Percentiles rank a stretch among this genome's conserved stretches.
These are phyloP conservation scores for Strigamia maritima DNA, from an alignment of 2,888 invertebrate genomes.

Conservation along the genomic window DNA sequence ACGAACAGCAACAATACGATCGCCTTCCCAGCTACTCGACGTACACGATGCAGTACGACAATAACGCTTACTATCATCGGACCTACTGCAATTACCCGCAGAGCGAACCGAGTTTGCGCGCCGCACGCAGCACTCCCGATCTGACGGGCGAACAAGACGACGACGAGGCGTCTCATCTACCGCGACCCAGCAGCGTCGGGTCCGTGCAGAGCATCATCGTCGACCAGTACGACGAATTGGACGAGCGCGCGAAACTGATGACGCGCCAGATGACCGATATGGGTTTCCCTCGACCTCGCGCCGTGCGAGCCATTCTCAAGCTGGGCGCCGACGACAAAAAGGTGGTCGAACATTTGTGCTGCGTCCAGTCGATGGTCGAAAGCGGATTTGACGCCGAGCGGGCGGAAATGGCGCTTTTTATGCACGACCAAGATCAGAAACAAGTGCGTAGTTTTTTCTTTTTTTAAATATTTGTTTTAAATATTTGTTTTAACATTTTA, in stretches of 20 bases:
- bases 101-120: slow-evolving; percentile 5
- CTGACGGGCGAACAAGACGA: slow-evolving; percentile 40
- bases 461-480: too few species aligned
- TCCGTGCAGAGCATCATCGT: neutral
- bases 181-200: slow-evolving; percentile 35
- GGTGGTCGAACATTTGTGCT: slow-evolving; percentile 77
- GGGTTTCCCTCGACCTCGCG: slow-evolving; percentile 81
- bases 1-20: neutral
- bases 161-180: slow-evolving; percentile 13
- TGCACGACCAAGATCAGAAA: slow-evolving; percentile 54
- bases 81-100: neutral
- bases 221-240: neutral
- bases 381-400: slow-evolving; percentile 54
- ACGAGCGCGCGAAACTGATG: slow-evolving; percentile 57
- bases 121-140: slow-evolving; percentile 41
- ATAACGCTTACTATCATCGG: neutral
- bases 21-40: neutral
- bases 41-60: slow-evolving; percentile 9
- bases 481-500: slow-evolving; percentile 1
- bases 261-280: slow-evolving; percentile 70
- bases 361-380: slow-evolving; percentile 58
- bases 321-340: slow-evolving; percentile 81
- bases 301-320: slow-evolving; percentile 72
- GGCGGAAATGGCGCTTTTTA: slow-evolving; percentile 56
- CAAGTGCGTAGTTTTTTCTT: slow-evolving; percentile 49